A percentile compares a stretch with the other conserved stretches of the same genome.
These are phyloP conservation scores for Xiphydria camelus DNA, from an alignment of 2,888 invertebrate species.

Conservation along the genomic window DNA sequence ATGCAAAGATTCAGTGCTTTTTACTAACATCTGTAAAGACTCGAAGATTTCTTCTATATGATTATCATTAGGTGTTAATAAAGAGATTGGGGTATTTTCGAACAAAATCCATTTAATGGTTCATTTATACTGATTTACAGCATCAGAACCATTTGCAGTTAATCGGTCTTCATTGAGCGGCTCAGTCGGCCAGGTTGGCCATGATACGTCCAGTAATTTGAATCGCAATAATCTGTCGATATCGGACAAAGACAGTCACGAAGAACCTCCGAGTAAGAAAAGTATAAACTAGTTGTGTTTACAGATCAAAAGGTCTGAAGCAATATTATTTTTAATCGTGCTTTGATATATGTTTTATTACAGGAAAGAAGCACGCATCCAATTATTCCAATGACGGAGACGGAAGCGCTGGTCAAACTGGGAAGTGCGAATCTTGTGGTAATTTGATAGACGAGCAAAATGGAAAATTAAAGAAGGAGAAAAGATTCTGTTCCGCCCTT, in stretches of 20 bases:
- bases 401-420: conserved; percentile 57
- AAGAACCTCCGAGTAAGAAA: conserved; percentile 78
- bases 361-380: conserved; percentile 57
- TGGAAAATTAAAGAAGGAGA: conserved; percentile 70
- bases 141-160: conserved; percentile 87
- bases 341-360: too few species aligned
- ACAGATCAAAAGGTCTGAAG: too few species aligned
- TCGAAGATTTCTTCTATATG: neutral
- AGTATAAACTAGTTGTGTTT: conserved; percentile 20
- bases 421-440: conserved; percentile 77
- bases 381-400: conserved; percentile 45
- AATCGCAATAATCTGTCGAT: conserved; percentile 38
- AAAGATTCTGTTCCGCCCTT: conserved; percentile 74
- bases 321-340: neutral
- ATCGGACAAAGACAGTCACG: conserved; percentile 65
- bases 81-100: neutral
- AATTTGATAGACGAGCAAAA: conserved; percentile 59
- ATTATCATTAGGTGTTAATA: too few species aligned
- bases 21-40: neutral
- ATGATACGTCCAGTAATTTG: conserved; percentile 41
- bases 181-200: conserved; percentile 40
- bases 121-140: conserved; percentile 39
- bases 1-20: conserved; percentile 19
- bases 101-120: neutral
- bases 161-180: conserved; percentile 63